Percentiles rank a stretch among this genome's conserved stretches.
Conservation (phyloP, 2,797 vertebrate genomes). For the Mormyrops boulengeri region DNA sequence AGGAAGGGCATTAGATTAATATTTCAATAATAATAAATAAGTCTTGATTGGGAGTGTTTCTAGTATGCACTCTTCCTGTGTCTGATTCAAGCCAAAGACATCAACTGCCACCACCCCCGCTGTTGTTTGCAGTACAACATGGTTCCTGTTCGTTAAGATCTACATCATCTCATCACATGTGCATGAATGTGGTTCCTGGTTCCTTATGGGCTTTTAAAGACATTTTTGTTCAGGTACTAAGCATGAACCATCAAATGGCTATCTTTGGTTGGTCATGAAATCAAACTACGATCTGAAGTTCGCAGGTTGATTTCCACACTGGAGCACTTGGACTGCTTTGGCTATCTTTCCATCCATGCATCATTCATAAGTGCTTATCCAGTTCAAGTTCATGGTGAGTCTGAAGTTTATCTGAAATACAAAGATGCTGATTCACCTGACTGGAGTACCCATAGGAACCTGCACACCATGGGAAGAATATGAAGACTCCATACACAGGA, state of each 20-base stretch:
- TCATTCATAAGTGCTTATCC: neutral
- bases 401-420: neutral
- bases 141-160: neutral
- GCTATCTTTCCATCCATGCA: neutral
- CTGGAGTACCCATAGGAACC: neutral
- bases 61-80: neutral
- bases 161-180: neutral
- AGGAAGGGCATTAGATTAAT: neutral
- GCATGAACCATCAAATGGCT: neutral
- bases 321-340: too few relatives aligned
- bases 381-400: neutral
- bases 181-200: neutral
- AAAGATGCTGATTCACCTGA: neutral
- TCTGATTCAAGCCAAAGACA: neutral
- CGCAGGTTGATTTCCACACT: neutral
- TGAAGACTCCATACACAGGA: neutral
- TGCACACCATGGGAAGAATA: neutral
- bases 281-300: neutral
- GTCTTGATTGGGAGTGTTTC: neutral
- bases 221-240: neutral
- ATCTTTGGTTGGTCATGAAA: neutral
- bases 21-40: neutral
- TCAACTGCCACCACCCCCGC: neutral
- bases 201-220: neutral
- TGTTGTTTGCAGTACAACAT: neutral